A percentile compares a stretch with the other conserved stretches of the same genome.
These are phyloP conservation scores for Lagopus muta DNA, from an alignment of 2,113 vertebrate species.

Conservation along the genomic window DNA sequence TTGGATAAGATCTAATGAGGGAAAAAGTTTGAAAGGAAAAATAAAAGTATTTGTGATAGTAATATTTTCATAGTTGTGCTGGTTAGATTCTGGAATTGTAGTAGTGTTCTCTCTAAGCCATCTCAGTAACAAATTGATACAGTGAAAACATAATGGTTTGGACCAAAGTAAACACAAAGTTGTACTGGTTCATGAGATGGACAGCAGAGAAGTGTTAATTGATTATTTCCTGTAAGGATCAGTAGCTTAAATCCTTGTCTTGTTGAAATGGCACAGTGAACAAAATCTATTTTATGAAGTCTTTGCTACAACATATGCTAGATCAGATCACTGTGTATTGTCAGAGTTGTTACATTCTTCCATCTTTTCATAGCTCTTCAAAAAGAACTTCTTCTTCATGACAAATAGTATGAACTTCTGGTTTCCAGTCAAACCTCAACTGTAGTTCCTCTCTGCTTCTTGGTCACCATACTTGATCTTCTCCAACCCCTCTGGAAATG, in stretches of 20 bases:
- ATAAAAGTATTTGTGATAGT: not conserved
- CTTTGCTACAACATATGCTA: not conserved
- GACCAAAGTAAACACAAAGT: slow-evolving; percentile 3
- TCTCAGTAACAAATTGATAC: not conserved
- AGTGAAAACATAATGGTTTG: not conserved
- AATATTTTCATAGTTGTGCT: not conserved
- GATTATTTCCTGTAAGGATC: slow-evolving; percentile 3
- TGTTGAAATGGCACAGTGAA: not conserved
- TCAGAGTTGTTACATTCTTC: not conserved
- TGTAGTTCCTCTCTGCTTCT: not conserved
- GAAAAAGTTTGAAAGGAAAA: not conserved
- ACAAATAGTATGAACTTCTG: not conserved
- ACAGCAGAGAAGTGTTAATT: slow-evolving; percentile 5
- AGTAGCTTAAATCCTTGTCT: slow-evolving; percentile 18
- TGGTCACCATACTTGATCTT: not conserved
- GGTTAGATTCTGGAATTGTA: not conserved
- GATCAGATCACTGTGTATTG: not conserved
- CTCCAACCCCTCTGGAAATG: not conserved
- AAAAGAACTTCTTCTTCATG: not conserved
- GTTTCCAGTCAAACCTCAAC: not conserved
- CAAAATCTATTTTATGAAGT: not conserved
- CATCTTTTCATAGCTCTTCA: not conserved
- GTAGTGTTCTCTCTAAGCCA: not conserved
- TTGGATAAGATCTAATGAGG: not conserved
- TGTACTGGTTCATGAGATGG: not conserved